Evolutionary conservation across 2,888 invertebrate genomes (phyloP), one percentile per base, ranked within the genome.

Genomic region (Thyatira batis): DNA sequence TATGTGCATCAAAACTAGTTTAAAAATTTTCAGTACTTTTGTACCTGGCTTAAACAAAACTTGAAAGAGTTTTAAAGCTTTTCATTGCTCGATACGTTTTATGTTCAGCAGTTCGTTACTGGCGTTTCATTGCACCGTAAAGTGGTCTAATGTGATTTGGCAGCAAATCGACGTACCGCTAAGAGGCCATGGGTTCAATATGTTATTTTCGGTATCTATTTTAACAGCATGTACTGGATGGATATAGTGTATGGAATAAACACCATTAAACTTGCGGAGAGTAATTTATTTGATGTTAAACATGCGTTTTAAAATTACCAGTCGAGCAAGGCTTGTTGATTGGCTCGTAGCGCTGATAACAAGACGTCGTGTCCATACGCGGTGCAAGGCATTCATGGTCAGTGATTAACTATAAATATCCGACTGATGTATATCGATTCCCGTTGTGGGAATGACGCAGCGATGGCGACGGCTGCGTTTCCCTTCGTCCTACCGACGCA

Each of bases 391-490:
- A 44, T 49, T 46, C 28, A 48, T 52, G 50, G 49, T 48, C 25
- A 59, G 58, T 55, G 39, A 39, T 39, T 39, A 39, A 6, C 39
- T 39, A 17, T 17, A 17, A 5, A 39, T 39, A 39, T 39, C 39
- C 17, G 8, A 17, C 39, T n/a, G 4, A 39, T 17, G 52, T 53
- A 49, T 50, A 50, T 44, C 23, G 53, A 60, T 55, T 54, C 39
- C 57, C 46, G 52, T 58, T 55, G 51, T 59, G 50, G 39, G 53
- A 51, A 54, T 52, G 53, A 57, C 55, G 57, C 46, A 54, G 30
- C 53, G 51, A n/a, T n/a, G 45, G 28, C 13, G 39, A 2, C 39
- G 39, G 17, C 45, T 50, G 49, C 62, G 57, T 68, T 70, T 69
- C 70, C 66, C 53, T 55, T 52, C 51, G 53, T 58, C 58, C 54